These are phyloP conservation scores for Xestia c-nigrum DNA, from an alignment of 2,888 invertebrate genomes.

Conservation along the genomic window DNA sequence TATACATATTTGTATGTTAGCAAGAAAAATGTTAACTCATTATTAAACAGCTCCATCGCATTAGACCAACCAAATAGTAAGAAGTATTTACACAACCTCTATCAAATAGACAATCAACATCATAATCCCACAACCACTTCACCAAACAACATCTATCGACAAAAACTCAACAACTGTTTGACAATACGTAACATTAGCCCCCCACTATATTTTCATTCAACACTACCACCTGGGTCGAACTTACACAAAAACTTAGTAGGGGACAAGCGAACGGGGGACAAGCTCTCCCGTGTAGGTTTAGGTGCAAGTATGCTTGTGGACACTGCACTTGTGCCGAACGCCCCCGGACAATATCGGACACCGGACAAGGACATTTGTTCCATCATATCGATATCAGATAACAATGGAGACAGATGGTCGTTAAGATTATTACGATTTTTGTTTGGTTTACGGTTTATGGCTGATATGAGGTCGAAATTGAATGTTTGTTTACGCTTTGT, in stretches of 20 bases:
- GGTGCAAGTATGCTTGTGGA: constrained; percentile 73
- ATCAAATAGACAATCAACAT: constrained; percentile 20
- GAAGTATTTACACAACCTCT: too few species aligned
- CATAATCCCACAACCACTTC: constrained; percentile 30
- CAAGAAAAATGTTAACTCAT: background rate
- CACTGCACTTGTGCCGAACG: constrained; percentile 79
- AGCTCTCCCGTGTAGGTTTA: constrained; percentile 61
- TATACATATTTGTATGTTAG: too few species aligned
- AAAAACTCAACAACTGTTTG: constrained; percentile 42
- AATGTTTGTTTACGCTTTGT: constrained; percentile 31
- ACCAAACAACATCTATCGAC: constrained; percentile 29
- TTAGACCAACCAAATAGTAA: background rate
- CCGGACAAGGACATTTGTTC: constrained; percentile 61
- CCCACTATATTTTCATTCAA: constrained; percentile 34
- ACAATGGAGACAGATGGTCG: constrained; percentile 63
- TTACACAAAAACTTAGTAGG: constrained; percentile 64
- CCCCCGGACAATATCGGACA: constrained; percentile 70
- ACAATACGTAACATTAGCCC: constrained; percentile 53
- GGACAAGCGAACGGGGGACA: constrained; percentile 40
- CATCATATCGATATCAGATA: constrained; percentile 62
- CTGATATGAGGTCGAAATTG: constrained; percentile 32
- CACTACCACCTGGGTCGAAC: constrained; percentile 56
- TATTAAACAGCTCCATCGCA: background rate
- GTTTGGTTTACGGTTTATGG: constrained; percentile 56
- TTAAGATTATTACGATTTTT: constrained; percentile 53